Base-by-base conservation (phyloP, 2,888 invertebrate genomes). In the Boloria selene region DNA sequence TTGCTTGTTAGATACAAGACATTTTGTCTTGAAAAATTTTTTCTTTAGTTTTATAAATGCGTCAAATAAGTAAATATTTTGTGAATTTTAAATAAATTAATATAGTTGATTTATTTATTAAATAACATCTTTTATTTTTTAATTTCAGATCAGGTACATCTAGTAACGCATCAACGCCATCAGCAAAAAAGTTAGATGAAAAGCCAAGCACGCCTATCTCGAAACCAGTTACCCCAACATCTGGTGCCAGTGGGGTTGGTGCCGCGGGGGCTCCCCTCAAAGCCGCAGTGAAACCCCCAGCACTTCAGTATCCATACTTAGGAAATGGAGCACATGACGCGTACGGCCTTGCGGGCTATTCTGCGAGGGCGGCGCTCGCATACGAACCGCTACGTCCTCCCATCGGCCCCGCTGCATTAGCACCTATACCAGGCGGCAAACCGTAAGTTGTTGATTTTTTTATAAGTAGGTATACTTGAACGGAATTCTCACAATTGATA, bases 181-280 rank as follows among this genome's bases (percentile, higher is more conserved):
- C 97, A 67, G 96, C 96, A 72, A 96, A 96, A 85, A 96, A 97
- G 85, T 90, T 96, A 85, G 96, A 96, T 84, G 97, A 97, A 79
- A 97, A 97, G 86, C 97, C 98, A 13, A 95, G 96, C 71, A 98
- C 98, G 38, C 98, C 98, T 5, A 97, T 97, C 75, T 96, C 97
- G 14, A 98, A 98, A 90, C 96, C 97, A 6, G 96, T 96, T 69
- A 97, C 97, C 49, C 97, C 97, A 4, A 97, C 97, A 17, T 93
- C 94, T 3, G 95, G 95, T 53, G 92, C 93, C 64, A 93, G 93
- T 70, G 88, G 94, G 60, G 93, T 93, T 70, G 94, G 94, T 62
- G 91, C 94, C 0, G 93, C 93, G 80, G 94, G 86, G 84, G 94
- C 76, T 79, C 93, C 83, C 77, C 89, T 90, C 69, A 93, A 90